A percentile compares a stretch with the other conserved stretches of the same genome.
phyloP scores from a whole-genome alignment of 2,888 invertebrate species.

The Rhagonycha fulva region DNA sequence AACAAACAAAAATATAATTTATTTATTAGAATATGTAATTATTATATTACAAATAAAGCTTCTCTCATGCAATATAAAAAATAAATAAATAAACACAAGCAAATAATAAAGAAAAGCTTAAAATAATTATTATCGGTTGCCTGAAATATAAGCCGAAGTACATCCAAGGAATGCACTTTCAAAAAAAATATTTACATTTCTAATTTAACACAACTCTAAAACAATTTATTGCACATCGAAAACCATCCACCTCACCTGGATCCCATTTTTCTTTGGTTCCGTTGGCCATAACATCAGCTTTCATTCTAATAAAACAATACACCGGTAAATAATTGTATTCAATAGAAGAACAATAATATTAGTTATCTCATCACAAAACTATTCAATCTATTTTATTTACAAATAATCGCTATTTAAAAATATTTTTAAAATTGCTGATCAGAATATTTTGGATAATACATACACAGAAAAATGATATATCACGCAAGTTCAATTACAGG shows the following conservation, averaged over 20 bases:
- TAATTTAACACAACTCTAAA: background rate
- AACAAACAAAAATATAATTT: background rate
- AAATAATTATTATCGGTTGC: background rate
- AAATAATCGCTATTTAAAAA: background rate
- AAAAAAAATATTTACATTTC: background rate
- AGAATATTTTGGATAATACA: background rate
- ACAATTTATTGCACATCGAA: background rate
- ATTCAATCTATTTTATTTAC: background rate
- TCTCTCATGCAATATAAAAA: background rate
- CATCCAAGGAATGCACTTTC: no score
- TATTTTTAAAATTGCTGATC: background rate
- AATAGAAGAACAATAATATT: background rate
- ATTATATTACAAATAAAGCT: background rate
- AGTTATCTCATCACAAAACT: background rate
- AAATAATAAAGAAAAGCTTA: background rate
- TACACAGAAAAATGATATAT: background rate
- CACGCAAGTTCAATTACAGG: background rate
- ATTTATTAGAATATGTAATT: background rate
- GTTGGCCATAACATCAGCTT: conserved; percentile 64
- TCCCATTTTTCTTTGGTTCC: conserved; percentile 60
- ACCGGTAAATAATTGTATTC: background rate
- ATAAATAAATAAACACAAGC: background rate
- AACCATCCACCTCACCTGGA: conserved; percentile 57
- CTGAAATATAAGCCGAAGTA: no score
- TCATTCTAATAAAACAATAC: conserved; percentile 55